These are phyloP conservation scores for Pheosia tremula DNA, from an alignment of 2,888 invertebrate species.

Conservation along the genomic window DNA sequence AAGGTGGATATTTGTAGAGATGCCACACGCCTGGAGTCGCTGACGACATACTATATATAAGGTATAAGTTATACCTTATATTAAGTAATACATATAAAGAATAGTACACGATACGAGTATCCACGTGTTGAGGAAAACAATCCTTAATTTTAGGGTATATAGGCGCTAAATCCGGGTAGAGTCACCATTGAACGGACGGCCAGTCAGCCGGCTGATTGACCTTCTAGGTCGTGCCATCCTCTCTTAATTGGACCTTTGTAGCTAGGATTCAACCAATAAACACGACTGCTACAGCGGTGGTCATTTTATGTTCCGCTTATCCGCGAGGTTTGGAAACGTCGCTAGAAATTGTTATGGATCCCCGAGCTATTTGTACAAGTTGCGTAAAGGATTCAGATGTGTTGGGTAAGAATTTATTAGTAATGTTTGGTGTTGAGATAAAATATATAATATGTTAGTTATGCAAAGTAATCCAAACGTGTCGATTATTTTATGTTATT, in stretches of 20 bases:
- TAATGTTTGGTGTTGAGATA: no score
- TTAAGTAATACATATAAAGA: no score
- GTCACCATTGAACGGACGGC: slow-evolving; percentile 44
- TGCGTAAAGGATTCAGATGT: neutral
- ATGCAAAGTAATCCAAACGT: no score
- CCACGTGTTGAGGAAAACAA: slow-evolving; percentile 24
- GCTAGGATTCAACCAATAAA: slow-evolving; percentile 68
- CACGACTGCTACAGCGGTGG: slow-evolving; percentile 47
- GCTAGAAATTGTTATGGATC: slow-evolving; percentile 13
- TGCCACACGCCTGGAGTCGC: no score
- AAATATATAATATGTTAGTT: no score
- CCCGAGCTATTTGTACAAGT: neutral
- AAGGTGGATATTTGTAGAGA: no score
- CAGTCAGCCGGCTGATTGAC: slow-evolving; percentile 53
- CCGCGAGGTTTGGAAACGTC: slow-evolving; percentile 33
- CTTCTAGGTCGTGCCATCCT: slow-evolving; percentile 66
- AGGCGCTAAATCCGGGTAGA: slow-evolving; percentile 33
- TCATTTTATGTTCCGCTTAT: slow-evolving; percentile 53
- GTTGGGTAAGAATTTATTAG: neutral
- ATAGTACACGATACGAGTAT: slow-evolving; percentile 2
- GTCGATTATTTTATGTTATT: no score
- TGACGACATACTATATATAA: no score
- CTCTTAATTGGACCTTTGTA: slow-evolving; percentile 75
- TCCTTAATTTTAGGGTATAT: slow-evolving; percentile 25
- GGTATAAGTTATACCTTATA: no score